These are phyloP conservation scores for Eurois occulta DNA, from an alignment of 2,888 invertebrate species.

Conservation along the genomic window DNA sequence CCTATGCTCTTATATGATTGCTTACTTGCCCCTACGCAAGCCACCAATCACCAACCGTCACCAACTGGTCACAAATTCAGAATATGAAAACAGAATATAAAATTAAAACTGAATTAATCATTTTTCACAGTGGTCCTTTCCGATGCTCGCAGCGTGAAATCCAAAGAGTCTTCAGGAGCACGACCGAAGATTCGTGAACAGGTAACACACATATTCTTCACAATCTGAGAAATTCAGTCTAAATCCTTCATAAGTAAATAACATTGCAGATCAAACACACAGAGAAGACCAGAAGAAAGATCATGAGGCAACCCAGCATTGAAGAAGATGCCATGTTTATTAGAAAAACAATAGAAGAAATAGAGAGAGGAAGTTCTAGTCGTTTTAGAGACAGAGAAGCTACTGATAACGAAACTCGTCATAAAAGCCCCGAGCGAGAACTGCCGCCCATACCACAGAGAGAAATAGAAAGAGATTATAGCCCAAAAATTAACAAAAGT, in stretches of 20 bases:
- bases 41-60: not conserved
- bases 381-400: conserved; percentile 75
- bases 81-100: not conserved
- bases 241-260: conserved; percentile 60
- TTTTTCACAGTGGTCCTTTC: conserved; percentile 75
- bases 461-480: conserved; percentile 74
- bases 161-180: conserved; percentile 74
- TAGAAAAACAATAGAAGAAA: conserved; percentile 87
- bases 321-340: conserved; percentile 88
- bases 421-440: conserved; percentile 65
- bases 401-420: conserved; percentile 64
- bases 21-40: no score
- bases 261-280: conserved; percentile 75
- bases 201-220: conserved; percentile 74
- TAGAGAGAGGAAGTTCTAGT: conserved; percentile 84
- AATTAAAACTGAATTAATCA: not conserved
- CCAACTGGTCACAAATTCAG: not conserved
- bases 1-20: not conserved
- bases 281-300: conserved; percentile 77
- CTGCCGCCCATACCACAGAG: conserved; percentile 65
- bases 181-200: conserved; percentile 82
- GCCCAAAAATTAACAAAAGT: conserved; percentile 71
- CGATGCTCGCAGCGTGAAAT: conserved; percentile 76
- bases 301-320: conserved; percentile 84
- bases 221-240: conserved; percentile 28